Conservation (phyloP, 2,888 invertebrate genomes). For the Leptopterna dolabrata region DNA sequence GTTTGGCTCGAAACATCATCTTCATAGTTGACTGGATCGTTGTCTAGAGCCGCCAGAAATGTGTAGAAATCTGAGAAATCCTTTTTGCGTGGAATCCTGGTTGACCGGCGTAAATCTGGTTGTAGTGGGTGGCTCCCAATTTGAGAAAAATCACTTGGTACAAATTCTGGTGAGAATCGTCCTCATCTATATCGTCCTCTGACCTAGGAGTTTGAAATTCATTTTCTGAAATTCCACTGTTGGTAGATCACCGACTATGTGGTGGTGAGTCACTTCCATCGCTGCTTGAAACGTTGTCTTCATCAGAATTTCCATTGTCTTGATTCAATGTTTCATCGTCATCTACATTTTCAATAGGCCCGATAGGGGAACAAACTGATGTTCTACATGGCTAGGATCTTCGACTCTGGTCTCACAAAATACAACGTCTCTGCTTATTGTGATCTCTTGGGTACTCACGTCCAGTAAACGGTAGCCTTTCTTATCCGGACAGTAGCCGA, state of each 20-base stretch:
- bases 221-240: background rate
- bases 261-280: background rate
- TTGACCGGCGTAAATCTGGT: background rate
- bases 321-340: background rate
- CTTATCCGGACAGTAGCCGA: constrained; percentile 15
- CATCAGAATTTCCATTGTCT: background rate
- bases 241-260: background rate
- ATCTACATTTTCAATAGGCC: background rate
- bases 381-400: background rate
- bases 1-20: background rate
- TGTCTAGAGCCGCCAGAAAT: background rate
- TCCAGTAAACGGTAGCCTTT: constrained; percentile 35
- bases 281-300: background rate
- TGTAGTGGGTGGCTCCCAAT: background rate
- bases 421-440: constrained; percentile 6
- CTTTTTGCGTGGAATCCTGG: background rate
- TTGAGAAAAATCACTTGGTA: background rate
- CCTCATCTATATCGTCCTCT: background rate
- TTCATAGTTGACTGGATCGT: constrained; percentile 5
- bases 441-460: background rate
- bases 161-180: background rate
- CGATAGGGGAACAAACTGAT: too few species aligned
- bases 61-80: background rate
- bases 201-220: background rate
- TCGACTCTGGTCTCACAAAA: constrained; percentile 1